Evolutionary conservation across 2,113 vertebrate species (phyloP), one percentile per base, ranked within the genome.

Genomic region (Leiothrix lutea): DNA sequence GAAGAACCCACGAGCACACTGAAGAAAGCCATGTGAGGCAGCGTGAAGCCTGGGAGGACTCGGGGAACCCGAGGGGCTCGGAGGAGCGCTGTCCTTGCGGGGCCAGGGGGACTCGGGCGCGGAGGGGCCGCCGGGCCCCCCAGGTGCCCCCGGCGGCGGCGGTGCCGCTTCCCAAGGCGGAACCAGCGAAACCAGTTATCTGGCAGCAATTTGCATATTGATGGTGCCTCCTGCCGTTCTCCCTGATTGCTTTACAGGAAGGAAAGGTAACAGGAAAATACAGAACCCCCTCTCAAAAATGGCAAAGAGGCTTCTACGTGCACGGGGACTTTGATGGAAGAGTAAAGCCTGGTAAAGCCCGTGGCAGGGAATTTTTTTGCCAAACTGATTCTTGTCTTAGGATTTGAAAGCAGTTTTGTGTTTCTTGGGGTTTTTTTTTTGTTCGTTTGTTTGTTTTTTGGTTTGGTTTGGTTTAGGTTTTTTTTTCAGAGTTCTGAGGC

Each of bases 191-290:
- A 98, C 97, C 97, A 97, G 98, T 97, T 97, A 97, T 98, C 97
- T 97, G 97, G 96, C 78, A 53, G 97, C 90, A 94, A 98, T 98
- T 97, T 98, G 97, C 98, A 98, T 98, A 98, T 98, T 98, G 97
- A 98, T 98, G 96, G 98, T 96, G 97, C 98, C 98, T 98, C 98
- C 98, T 93, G 98, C 98, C 92, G 98, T 90, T 98, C 97, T 92
- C 95, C 89, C 91, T 98, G 98, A 98, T 98, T 98, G 98, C 98
- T 98, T 98, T 95, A 95, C 97, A 96, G 98, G 97, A 98, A 97
- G 97, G 94, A 97, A 98, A 98, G 98, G 98, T 97, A 98, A 97
- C 97, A 97, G 97, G 94, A 97, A 98, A 98, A 98, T 96, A 96
- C 65, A 92, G 88, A 98, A 91, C 88, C 95, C 96, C 66, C 95